Evolutionary conservation across 2,888 invertebrate species (phyloP), one percentile per base, ranked within the genome.

Genomic region (Plagodis pulveraria): DNA sequence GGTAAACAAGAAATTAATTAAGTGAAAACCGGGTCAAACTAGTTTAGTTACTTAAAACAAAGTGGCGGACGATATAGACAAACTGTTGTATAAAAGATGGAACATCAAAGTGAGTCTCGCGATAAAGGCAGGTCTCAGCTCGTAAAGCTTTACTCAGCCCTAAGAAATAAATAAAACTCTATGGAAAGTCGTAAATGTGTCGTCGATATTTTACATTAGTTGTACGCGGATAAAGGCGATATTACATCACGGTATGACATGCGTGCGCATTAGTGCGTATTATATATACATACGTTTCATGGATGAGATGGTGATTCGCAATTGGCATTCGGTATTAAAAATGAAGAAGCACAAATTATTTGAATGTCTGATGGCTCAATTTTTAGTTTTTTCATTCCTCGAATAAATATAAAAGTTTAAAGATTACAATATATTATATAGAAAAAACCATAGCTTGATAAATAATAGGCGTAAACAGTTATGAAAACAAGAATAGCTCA

Each of bases 71-170:
- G 63, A 65, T 61, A 64, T 49, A 65, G 65, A 62, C 65, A 70
- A 66, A 63, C 67, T 61, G 65, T 61, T 66, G 65, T 53, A 61
- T 63, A 59, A 58, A 67, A 54, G 51, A 65, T n/a, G 38, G 51
- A 61, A 74, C 73, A 74, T 74, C 75, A 74, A 77, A 77, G 77
- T 70, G 70, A 65, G 56, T 60, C 64, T 60, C 65, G 69, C 66
- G 64, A 72, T 76, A 73, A 71, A 66, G 69, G 61, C 60, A 65
- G 69, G 63, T 71, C 67, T 69, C 53, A 69, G 66, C 64, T 69
- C 68, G 70, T 67, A 66, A 71, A 72, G 58, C 62, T 65, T 56
- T 58, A 59, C 61, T 56, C 56, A 45, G 62, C 50, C 62, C 54
- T 66, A 57, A 57, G 65, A 67, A 70, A 72, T 67, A 70, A 72